Conservation (phyloP, 2,888 invertebrate species). For the Aethes cnicana region DNA sequence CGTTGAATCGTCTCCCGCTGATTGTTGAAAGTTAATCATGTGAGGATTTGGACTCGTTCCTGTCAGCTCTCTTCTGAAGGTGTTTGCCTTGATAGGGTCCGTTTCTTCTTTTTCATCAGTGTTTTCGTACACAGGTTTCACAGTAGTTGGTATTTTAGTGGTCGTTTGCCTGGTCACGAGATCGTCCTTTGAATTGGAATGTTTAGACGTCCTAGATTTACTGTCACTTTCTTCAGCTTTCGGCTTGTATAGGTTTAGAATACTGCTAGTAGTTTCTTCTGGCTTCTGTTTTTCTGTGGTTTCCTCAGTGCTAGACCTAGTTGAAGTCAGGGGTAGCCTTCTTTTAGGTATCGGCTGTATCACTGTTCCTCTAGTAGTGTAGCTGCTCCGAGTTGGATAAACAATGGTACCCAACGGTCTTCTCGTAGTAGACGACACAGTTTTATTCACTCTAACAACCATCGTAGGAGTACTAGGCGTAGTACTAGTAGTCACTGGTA, state of each 20-base stretch:
- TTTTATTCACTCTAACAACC: constrained; percentile 75
- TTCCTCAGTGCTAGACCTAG: constrained; percentile 51
- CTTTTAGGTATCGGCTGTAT: constrained; percentile 85
- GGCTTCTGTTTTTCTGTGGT: constrained; percentile 55
- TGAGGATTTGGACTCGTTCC: constrained; percentile 82
- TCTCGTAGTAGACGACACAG: constrained; percentile 79
- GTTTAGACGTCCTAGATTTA: constrained; percentile 60
- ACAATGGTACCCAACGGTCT: constrained; percentile 75
- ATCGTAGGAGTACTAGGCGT: constrained; percentile 67
- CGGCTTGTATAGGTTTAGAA: constrained; percentile 59
- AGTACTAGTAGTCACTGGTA: constrained; percentile 57
- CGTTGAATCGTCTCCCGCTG: constrained; percentile 84
- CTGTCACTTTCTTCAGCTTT: constrained; percentile 55
- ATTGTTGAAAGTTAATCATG: constrained; percentile 81
- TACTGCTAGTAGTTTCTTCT: constrained; percentile 63
- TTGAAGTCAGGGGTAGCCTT: constrained; percentile 62
- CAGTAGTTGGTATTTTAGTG: constrained; percentile 59
- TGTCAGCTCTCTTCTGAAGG: constrained; percentile 83
- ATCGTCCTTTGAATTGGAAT: constrained; percentile 60
- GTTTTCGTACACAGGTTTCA: constrained; percentile 82
- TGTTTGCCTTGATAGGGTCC: constrained; percentile 77
- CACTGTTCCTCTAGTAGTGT: constrained; percentile 82
- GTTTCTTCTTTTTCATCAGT: constrained; percentile 64
- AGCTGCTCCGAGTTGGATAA: constrained; percentile 79
- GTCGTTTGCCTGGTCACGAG: constrained; percentile 69